These are phyloP conservation scores for Chiloscyllium plagiosum DNA, from an alignment of 2,113 vertebrate genomes.

Conservation along the genomic window DNA sequence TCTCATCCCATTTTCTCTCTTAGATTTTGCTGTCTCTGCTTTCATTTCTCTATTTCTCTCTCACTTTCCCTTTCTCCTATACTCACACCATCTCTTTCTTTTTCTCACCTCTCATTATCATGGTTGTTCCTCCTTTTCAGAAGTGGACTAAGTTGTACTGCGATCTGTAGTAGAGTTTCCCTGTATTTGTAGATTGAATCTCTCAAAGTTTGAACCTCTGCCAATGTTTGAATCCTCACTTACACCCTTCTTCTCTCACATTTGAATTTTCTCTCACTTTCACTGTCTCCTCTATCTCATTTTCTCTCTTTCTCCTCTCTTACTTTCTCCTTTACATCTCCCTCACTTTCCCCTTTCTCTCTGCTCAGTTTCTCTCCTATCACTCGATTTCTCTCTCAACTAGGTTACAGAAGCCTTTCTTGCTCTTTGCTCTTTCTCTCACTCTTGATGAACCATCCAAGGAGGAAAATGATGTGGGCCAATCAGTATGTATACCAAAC, in stretches of 20 bases:
- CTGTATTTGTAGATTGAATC: too few species aligned
- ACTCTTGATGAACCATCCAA: background rate
- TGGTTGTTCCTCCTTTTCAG: too few species aligned
- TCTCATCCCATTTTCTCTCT: constrained; percentile 47
- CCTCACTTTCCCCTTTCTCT: background rate
- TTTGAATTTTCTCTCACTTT: too few species aligned
- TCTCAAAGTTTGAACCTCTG: too few species aligned
- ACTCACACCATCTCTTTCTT: background rate
- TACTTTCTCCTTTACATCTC: background rate
- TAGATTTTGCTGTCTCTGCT: background rate
- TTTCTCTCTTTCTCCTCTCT: background rate
- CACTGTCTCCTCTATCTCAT: too few species aligned
- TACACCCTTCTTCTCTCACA: too few species aligned
- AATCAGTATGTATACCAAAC: background rate
- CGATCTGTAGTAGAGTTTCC: too few species aligned
- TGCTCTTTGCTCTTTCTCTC: background rate
- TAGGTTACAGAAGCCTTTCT: background rate
- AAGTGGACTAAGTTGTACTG: too few species aligned
- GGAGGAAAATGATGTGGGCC: background rate
- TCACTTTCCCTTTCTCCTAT: background rate
- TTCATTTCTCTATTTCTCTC: background rate
- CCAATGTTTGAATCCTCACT: too few species aligned
- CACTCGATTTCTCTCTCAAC: background rate
- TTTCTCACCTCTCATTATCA: background rate
- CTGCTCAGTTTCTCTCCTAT: background rate